A percentile compares a stretch with the other conserved stretches of the same genome.
phyloP scores from a whole-genome alignment of 2,888 invertebrate species.

The Malachius bipustulatus region DNA sequence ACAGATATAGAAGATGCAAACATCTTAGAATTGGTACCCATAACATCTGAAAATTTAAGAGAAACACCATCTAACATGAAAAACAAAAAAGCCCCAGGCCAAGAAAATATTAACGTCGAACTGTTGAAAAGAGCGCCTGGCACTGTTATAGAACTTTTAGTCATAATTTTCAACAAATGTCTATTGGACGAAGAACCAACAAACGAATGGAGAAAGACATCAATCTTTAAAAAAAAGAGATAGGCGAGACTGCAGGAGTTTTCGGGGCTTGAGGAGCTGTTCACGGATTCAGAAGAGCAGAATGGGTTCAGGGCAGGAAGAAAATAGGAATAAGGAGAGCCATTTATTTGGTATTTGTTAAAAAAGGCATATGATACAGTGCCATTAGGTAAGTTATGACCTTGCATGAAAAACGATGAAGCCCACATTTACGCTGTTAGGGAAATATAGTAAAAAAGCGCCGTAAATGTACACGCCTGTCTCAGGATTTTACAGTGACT shows the following conservation, averaged over 20 bases:
- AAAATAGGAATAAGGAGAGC: not conserved
- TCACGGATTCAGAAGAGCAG: not conserved
- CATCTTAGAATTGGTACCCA: not conserved
- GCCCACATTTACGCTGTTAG: constrained; percentile 1
- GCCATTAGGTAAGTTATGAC: constrained; percentile 3
- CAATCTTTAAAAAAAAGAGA: not conserved
- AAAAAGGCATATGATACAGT: constrained; percentile 1
- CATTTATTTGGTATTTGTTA: not conserved
- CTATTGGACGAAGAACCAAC: not conserved
- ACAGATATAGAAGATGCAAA: not conserved
- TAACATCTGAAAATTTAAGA: too few relatives aligned
- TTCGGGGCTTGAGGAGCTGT: not conserved
- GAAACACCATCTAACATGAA: too few relatives aligned
- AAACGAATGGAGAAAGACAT: not conserved
- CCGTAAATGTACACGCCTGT: not conserved
- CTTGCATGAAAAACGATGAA: constrained; percentile 1
- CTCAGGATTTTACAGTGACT: not conserved
- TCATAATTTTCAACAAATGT: not conserved
- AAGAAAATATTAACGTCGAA: not conserved
- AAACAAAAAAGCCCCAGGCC: constrained; percentile 2
- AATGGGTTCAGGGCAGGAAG: constrained; percentile 2
- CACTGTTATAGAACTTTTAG: not conserved
- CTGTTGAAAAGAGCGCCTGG: not conserved
- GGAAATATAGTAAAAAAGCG: too few relatives aligned
- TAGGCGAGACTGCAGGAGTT: constrained; percentile 3